phyloP scores from a whole-genome alignment of 2,797 vertebrate species.

The Xenopus petersii region DNA sequence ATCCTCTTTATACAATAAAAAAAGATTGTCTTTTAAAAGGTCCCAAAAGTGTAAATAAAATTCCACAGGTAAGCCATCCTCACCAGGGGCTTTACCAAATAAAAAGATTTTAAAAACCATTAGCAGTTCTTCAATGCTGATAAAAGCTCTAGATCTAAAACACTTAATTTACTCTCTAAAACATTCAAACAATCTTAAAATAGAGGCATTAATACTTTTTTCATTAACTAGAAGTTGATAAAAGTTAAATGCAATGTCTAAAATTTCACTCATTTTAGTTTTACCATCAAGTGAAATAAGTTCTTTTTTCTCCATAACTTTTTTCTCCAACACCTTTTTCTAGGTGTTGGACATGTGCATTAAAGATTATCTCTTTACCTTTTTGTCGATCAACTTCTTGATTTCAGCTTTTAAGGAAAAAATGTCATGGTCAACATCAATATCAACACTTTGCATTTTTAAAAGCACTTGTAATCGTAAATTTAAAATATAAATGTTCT shows the following conservation, averaged over 20 bases:
- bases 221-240: too few relatives aligned
- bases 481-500: background rate
- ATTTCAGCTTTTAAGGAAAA: background rate
- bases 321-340: too few relatives aligned
- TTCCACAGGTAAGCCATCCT: too few relatives aligned
- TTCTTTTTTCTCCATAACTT: background rate
- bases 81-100: too few relatives aligned
- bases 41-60: too few relatives aligned
- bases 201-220: too few relatives aligned
- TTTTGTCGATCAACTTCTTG: background rate
- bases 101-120: background rate
- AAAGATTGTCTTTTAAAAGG: too few relatives aligned
- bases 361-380: too few relatives aligned
- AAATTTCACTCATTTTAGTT: background rate
- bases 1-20: too few relatives aligned
- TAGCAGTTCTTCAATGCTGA: background rate
- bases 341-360: too few relatives aligned
- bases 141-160: background rate
- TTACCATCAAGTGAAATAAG: background rate
- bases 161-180: background rate
- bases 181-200: background rate
- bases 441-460: background rate
- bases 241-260: too few relatives aligned
- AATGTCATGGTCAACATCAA: too few relatives aligned
- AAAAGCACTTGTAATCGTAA: background rate